Conservation (phyloP, 2,888 invertebrate species). For the Brassicogethes aeneus region DNA sequence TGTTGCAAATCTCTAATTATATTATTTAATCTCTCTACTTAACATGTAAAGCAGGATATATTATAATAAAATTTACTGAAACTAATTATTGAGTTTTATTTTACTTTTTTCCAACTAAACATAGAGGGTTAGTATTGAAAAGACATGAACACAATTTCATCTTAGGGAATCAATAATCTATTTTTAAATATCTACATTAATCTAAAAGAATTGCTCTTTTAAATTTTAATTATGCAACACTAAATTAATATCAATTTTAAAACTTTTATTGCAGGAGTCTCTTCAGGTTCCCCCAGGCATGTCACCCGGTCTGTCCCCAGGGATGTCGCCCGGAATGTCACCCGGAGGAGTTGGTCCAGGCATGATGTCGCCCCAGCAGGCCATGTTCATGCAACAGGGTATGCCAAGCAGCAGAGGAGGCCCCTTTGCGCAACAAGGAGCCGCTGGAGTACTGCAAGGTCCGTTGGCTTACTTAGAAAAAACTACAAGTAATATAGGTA, state of each 20-base stretch:
- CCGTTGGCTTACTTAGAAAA: constrained; percentile 83
- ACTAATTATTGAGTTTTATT: constrained; percentile 20
- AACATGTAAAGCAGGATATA: constrained; percentile 16
- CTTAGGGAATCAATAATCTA: too few relatives aligned
- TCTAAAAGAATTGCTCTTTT: too few relatives aligned
- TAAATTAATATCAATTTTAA: neutral
- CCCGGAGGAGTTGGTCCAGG: constrained; percentile 34
- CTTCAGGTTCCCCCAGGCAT: constrained; percentile 36
- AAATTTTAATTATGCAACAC: too few relatives aligned
- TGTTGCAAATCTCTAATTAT: constrained; percentile 18
- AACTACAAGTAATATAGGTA: constrained; percentile 83
- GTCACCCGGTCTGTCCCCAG: constrained; percentile 25
- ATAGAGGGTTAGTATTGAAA: constrained; percentile 26
- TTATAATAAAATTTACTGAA: constrained; percentile 26
- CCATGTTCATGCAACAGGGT: constrained; percentile 49
- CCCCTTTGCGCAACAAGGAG: constrained; percentile 43
- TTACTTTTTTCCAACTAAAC: neutral
- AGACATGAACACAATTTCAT: too few relatives aligned
- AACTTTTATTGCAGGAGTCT: neutral
- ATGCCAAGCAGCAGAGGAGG: constrained; percentile 41
- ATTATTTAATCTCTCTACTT: constrained; percentile 18
- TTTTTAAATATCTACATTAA: too few relatives aligned
- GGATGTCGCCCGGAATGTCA: constrained; percentile 36
- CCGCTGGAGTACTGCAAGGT: constrained; percentile 58
- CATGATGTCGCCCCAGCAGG: constrained; percentile 40